Evolutionary conservation across 30 jellyfish, hydroid and myxozoan genomes (phyloP).

Genomic region (Turritopsis rubra): DNA sequence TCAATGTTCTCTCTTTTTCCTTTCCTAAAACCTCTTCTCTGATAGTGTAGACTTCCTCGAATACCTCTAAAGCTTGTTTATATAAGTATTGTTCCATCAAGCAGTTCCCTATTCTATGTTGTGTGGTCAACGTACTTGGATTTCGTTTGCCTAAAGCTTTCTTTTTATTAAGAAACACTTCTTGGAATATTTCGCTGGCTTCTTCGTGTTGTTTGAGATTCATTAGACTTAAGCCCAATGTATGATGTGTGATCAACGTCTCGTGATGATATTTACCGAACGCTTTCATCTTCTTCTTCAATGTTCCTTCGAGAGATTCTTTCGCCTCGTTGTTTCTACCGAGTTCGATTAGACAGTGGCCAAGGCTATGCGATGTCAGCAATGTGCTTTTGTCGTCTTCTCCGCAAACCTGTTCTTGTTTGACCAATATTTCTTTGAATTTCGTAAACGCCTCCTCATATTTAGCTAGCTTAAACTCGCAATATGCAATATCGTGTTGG

Average conservation of each 20-base stretch:
- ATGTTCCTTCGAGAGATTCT: neutral
- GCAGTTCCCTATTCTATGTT: neutral
- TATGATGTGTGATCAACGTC: neutral
- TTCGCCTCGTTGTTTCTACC: neutral
- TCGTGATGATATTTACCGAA: neutral
- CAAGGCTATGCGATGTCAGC: neutral
- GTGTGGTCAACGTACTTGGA: neutral
- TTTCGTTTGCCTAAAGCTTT: neutral
- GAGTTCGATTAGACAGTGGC: neutral
- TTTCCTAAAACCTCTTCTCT: neutral
- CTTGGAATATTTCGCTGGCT: neutral
- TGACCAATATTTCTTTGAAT: neutral
- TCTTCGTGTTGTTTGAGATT: neutral
- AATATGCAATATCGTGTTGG: neutral
- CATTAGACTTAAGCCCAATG: neutral
- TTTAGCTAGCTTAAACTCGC: neutral
- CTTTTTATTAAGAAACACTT: neutral
- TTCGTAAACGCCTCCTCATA: neutral
- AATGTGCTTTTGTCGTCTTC: neutral
- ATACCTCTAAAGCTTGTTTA: neutral
- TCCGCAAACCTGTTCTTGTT: neutral
- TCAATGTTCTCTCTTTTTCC: neutral
- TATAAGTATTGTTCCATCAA: neutral
- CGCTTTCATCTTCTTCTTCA: neutral
- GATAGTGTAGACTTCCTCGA: neutral